Conservation (phyloP, 2,888 invertebrate genomes). For the Epirrhoe tristata region DNA sequence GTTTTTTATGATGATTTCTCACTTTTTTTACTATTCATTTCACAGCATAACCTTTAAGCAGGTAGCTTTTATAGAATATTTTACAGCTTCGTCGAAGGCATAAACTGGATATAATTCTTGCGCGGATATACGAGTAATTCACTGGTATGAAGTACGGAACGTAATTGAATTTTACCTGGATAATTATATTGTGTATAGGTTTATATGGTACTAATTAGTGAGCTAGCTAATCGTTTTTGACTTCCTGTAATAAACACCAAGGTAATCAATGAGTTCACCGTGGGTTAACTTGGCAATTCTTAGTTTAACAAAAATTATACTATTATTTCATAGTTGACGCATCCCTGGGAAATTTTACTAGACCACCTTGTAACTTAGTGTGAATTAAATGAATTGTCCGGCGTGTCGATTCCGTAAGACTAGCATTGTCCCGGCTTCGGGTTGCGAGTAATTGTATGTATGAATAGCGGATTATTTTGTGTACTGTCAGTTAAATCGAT, state of each 20-base stretch:
- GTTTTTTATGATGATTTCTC: constrained; percentile 16
- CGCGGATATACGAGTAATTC: constrained; percentile 26
- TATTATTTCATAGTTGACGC: not conserved
- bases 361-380: constrained; percentile 46
- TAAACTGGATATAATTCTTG: constrained; percentile 37
- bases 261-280: not conserved
- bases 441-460: constrained; percentile 74
- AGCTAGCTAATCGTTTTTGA: constrained; percentile 4
- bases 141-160: constrained; percentile 46
- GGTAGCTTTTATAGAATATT: constrained; percentile 57
- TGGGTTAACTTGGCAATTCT: not conserved
- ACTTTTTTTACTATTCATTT: constrained; percentile 13
- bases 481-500: constrained; percentile 79
- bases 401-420: constrained; percentile 61
- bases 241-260: not conserved
- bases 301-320: not conserved
- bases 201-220: constrained; percentile 15
- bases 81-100: constrained; percentile 53
- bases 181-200: not conserved
- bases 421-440: constrained; percentile 68
- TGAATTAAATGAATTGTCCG: constrained; percentile 71
- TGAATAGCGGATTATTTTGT: constrained; percentile 80
- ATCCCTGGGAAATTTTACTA: not conserved
- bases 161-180: constrained; percentile 38
- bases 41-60: constrained; percentile 46